These are phyloP conservation scores for Tenebrio molitor DNA, from an alignment of 1,140 invertebrate genomes.

Conservation along the genomic window DNA sequence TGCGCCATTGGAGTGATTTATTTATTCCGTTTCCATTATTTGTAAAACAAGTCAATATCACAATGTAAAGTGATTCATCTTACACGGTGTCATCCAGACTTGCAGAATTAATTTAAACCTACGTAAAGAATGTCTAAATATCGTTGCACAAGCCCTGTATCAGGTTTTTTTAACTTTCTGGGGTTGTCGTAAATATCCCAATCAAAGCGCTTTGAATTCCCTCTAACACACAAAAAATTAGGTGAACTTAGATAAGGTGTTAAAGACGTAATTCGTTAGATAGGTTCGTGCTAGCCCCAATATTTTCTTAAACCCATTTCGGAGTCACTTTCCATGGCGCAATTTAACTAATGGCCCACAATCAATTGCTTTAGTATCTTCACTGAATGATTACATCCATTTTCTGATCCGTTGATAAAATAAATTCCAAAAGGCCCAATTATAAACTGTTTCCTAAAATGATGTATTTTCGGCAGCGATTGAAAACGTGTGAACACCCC, in stretches of 20 bases:
- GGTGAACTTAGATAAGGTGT: too few species aligned
- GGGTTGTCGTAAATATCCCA: too few species aligned
- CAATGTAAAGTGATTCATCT: background rate
- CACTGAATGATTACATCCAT: background rate
- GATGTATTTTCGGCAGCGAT: background rate
- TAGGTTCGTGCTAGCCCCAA: too few species aligned
- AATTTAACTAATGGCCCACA: constrained; percentile 2
- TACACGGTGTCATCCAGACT: background rate
- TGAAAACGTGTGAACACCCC: background rate
- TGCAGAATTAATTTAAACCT: background rate
- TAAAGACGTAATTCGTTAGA: too few species aligned
- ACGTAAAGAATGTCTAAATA: background rate
- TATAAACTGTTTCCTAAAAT: background rate
- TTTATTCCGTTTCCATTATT: background rate
- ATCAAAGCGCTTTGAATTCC: too few species aligned
- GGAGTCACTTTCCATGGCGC: background rate
- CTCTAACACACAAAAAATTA: too few species aligned
- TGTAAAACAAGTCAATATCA: constrained; percentile 1
- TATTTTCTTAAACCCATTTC: background rate
- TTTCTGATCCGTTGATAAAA: constrained; percentile 4
- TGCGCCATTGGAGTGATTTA: background rate
- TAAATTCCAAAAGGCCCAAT: background rate
- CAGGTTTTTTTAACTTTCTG: too few species aligned
- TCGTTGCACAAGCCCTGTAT: too few species aligned
- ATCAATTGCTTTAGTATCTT: constrained; percentile 3